These are phyloP conservation scores for Poecilobothrus nobilitatus DNA, from an alignment of 2,888 invertebrate species.

Conservation along the genomic window DNA sequence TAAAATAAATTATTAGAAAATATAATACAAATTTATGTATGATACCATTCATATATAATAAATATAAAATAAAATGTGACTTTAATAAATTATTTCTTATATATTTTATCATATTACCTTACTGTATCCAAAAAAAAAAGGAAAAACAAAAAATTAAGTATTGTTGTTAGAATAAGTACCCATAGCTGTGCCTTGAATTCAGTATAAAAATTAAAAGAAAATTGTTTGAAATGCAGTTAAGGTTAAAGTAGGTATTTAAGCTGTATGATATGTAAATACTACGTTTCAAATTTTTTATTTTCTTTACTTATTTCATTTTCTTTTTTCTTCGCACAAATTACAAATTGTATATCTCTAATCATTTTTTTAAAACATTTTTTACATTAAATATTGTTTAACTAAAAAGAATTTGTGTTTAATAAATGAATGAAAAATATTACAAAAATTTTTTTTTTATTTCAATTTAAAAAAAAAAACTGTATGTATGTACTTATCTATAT, in stretches of 20 bases:
- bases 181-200: conserved; percentile 3
- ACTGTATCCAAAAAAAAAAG: neutral
- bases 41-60: no score
- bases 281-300: neutral
- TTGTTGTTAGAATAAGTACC: conserved; percentile 1
- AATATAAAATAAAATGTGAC: no score
- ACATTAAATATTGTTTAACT: neutral
- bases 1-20: no score
- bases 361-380: neutral
- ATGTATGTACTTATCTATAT: no score
- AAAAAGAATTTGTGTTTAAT: neutral
- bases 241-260: neutral
- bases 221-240: neutral
- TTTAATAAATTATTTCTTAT: neutral
- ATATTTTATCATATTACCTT: neutral
- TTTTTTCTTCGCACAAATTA: no score
- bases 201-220: neutral
- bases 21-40: no score
- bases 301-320: no score
- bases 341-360: no score
- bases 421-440: neutral
- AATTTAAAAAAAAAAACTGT: no score
- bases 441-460: no score
- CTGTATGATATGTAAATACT: neutral
- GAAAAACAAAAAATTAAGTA: neutral